Base-by-base conservation (phyloP, 2,113 vertebrate species). In the Rhipidura dahli region DNA sequence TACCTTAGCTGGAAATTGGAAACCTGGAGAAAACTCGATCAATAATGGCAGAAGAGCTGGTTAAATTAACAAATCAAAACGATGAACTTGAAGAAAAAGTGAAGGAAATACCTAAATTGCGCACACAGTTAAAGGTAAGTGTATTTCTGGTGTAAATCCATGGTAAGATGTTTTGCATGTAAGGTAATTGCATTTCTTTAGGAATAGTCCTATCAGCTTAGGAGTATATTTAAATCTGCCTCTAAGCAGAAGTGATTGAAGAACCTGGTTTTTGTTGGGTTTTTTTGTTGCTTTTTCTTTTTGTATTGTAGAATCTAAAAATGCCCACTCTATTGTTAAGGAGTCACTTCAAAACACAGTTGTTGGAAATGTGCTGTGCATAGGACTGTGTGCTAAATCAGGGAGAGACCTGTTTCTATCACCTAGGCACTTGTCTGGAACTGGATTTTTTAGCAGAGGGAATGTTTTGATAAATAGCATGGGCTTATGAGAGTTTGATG, bases 31-130 rank as follows among this genome's bases (percentile, higher is more conserved):
- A 99, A 97, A 99, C 99, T 65, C 99, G 99, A 53, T 98, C 99
- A 9, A 98, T 99, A 96, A 99, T 99, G 98, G 98, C 99, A 23
- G 99, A 99, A 96, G 99, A 99, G 63, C 96, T 99, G 40, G 99
- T 99, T 92, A 99, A 98, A 88, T 98, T 99, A 97, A 99, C 99
- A 91, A 99, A 98, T 98, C 98, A 99, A 95, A 99, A 99, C 11
- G 99, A 99, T n/a, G 99, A 99, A 24, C 98, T 99, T 89, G 99
- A 99, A 94, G 98, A 99, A 93, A 98, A 99, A 64, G 98, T 99
- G 79, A 98, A 98, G 83, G 99, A 99, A 65, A 98, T 99, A 92
- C 99, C 99, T 21, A 98, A 96, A 93, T 91, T 99, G 71, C 98
- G 98, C 93, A 70, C 97, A 75, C 99, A 99, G 85, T 98, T 99